Percentiles rank a stretch among this genome's conserved stretches.
phyloP scores from a whole-genome alignment of 2,113 vertebrate species.

The Cinclus mexicanus region DNA sequence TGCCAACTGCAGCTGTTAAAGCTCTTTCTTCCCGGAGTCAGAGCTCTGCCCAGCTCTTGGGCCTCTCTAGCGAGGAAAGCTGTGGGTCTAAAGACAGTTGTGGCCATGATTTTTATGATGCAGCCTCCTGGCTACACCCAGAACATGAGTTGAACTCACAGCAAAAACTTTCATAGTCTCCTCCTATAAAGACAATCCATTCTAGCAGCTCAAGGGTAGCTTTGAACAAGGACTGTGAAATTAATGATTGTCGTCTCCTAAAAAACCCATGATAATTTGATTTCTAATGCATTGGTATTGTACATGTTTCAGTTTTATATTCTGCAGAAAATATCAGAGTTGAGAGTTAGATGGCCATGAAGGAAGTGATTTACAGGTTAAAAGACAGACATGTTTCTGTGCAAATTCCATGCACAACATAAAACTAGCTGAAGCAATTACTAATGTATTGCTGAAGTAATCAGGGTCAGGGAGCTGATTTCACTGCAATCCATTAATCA shows the following conservation, averaged over 20 bases:
- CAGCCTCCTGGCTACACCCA: not conserved
- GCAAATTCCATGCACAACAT: not conserved
- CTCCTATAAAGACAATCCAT: not conserved
- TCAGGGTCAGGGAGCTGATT: not conserved
- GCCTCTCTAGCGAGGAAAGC: not conserved
- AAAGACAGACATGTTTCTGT: not conserved
- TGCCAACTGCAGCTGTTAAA: not conserved
- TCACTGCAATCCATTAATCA: not conserved
- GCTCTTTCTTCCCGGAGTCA: not conserved
- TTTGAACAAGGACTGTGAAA: not conserved
- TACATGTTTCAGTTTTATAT: not conserved
- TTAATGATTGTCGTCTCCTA: not conserved
- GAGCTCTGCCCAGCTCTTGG: not conserved
- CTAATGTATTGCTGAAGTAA: not conserved
- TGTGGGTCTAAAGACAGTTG: not conserved
- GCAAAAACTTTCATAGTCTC: not conserved
- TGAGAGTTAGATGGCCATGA: not conserved
- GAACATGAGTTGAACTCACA: not conserved
- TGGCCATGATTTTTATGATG: fast-evolving
- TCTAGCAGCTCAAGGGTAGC: not conserved
- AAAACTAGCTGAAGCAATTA: constrained; percentile 8
- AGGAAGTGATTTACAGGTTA: not conserved
- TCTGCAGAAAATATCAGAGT: not conserved
- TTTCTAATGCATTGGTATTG: not conserved
- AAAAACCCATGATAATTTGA: not conserved